Percentiles rank a stretch among this genome's conserved stretches.
Conservation (phyloP, 2,797 vertebrate genomes). For the Notolepis coatsorum region DNA sequence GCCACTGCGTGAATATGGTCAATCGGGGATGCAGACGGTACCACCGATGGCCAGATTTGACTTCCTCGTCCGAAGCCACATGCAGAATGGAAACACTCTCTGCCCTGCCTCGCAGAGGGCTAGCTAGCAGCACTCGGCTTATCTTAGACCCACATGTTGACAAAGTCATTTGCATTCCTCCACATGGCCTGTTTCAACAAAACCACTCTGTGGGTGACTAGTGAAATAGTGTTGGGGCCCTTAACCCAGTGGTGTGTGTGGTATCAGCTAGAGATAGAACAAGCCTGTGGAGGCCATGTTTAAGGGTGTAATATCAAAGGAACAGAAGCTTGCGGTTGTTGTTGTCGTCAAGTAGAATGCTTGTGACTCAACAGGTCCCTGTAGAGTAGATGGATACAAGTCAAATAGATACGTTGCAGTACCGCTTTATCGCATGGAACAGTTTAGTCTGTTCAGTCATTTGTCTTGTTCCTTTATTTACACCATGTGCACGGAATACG, state of each 20-base stretch:
- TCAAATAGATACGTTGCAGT: neutral
- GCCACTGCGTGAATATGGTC: too few relatives aligned
- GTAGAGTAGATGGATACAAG: slow-evolving; percentile 21
- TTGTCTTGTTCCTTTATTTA: slow-evolving; percentile 1
- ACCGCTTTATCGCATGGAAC: neutral
- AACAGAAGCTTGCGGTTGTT: slow-evolving; percentile 16
- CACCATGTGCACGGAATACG: neutral
- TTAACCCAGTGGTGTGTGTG: slow-evolving; percentile 36
- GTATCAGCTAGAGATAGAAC: slow-evolving; percentile 50
- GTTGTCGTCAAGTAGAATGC: slow-evolving; percentile 35
- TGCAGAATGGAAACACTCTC: slow-evolving; percentile 43
- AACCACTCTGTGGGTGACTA: slow-evolving; percentile 28
- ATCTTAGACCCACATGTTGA: slow-evolving; percentile 51
- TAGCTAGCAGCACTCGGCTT: slow-evolving; percentile 29
- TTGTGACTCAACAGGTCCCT: neutral
- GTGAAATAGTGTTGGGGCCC: slow-evolving; percentile 2
- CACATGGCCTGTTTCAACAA: slow-evolving; percentile 51
- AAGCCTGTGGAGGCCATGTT: slow-evolving; percentile 20
- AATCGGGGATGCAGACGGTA: slow-evolving; percentile 1
- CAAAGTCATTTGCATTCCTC: slow-evolving; percentile 68
- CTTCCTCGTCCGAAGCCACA: slow-evolving; percentile 8
- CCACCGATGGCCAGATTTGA: neutral
- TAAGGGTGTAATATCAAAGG: slow-evolving; percentile 49
- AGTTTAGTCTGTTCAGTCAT: neutral
- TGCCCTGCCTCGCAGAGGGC: slow-evolving; percentile 21